Conservation (phyloP, 2,113 vertebrate species). For the Capreolus pygargus region DNA sequence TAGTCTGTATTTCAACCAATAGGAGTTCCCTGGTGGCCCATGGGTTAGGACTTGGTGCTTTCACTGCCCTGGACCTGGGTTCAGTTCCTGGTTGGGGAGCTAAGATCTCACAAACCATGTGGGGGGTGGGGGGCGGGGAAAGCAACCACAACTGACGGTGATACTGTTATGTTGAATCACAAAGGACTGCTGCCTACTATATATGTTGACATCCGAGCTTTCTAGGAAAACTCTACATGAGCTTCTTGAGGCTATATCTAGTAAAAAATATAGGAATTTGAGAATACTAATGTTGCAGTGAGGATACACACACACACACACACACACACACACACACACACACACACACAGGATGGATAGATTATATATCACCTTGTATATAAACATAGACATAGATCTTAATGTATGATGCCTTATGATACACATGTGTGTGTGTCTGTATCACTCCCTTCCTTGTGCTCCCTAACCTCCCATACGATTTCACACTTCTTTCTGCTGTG, state of each 20-base stretch:
- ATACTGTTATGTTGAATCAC: not conserved
- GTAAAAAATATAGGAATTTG: not conserved
- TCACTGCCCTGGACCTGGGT: not conserved
- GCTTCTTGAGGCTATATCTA: not conserved
- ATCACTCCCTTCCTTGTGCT: not conserved
- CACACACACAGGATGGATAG: not conserved
- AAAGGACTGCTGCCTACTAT: not conserved
- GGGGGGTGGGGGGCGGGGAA: rapidly evolving
- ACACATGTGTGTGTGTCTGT: not conserved
- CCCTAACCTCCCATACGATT: not conserved
- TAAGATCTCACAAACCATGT: not conserved
- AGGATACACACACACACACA: not conserved
- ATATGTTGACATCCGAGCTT: not conserved
- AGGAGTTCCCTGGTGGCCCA: not conserved
- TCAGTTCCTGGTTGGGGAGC: not conserved
- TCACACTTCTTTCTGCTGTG: not conserved
- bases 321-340: not conserved
- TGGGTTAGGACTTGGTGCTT: not conserved
- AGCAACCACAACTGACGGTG: not conserved
- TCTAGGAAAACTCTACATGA: not conserved
- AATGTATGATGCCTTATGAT: not conserved
- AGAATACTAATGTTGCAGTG: not conserved
- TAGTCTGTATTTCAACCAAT: not conserved
- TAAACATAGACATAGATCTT: not conserved
- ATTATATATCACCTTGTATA: not conserved